Conservation (phyloP, 1,140 invertebrate genomes). For the Drosophila murphyi region DNA sequence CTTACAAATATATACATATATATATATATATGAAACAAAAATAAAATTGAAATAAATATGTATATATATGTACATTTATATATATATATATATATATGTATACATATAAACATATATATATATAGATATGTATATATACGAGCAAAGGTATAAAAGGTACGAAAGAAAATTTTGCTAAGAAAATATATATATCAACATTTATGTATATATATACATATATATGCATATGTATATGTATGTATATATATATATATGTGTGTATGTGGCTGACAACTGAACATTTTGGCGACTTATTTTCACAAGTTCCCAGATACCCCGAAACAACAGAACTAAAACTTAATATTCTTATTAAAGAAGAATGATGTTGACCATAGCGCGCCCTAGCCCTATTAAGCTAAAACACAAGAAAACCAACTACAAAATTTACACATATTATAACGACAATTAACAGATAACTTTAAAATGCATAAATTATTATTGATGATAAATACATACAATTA, state of each 20-base stretch:
- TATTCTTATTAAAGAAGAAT: constrained; percentile 24
- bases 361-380: constrained; percentile 65
- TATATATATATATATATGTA: constrained; percentile 39
- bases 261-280: constrained; percentile 46
- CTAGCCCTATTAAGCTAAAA: constrained; percentile 51
- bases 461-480: constrained; percentile 44
- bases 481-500: constrained; percentile 28
- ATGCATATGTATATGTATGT: constrained; percentile 52
- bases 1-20: constrained; percentile 75
- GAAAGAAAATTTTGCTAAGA: too few relatives aligned
- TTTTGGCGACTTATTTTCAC: constrained; percentile 62
- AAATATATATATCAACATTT: too few relatives aligned
- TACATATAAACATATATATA: constrained; percentile 39
- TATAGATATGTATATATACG: constrained; percentile 46
- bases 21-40: constrained; percentile 48
- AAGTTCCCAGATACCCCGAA: constrained; percentile 36
- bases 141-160: constrained; percentile 39
- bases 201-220: neutral
- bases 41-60: constrained; percentile 37
- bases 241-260: constrained; percentile 45
- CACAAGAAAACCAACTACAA: constrained; percentile 31
- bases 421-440: constrained; percentile 39
- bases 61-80: constrained; percentile 42
- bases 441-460: constrained; percentile 29
- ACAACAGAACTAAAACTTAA: constrained; percentile 17